These are phyloP conservation scores for Ophion obscuratus DNA, from an alignment of 2,888 invertebrate species.

Conservation along the genomic window DNA sequence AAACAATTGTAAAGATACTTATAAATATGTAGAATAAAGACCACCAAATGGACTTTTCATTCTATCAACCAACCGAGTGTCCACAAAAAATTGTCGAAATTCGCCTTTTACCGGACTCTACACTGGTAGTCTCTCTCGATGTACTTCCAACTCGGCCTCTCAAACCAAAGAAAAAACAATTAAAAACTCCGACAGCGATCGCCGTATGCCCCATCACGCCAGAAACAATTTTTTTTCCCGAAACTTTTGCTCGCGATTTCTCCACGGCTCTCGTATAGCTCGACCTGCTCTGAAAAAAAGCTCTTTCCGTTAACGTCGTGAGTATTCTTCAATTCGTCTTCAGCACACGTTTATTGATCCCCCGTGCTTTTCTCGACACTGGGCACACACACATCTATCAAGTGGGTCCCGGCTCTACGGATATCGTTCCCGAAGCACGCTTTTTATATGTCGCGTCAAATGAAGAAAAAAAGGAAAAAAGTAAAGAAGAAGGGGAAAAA, in stretches of 20 bases:
- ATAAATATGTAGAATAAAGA: no score
- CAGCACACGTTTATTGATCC: constrained; percentile 47
- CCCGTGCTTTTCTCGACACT: constrained; percentile 41
- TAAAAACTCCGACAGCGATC: neutral
- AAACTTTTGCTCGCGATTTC: neutral
- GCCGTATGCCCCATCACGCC: neutral
- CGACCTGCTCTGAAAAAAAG: neutral
- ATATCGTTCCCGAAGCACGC: constrained; percentile 4
- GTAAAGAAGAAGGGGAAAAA: neutral
- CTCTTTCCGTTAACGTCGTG: constrained; percentile 12
- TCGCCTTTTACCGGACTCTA: no score
- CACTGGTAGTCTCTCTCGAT: no score
- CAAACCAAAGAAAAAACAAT: neutral
- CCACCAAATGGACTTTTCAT: no score
- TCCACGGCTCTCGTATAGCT: neutral
- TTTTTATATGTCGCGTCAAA: constrained; percentile 41
- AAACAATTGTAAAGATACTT: no score
- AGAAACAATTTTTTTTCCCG: neutral
- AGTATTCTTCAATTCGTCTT: constrained; percentile 35
- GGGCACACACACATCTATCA: constrained; percentile 17
- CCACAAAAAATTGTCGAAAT: no score
- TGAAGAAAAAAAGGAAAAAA: neutral
- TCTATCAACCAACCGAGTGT: no score
- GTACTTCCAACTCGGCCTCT: neutral
- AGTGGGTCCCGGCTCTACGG: constrained; percentile 5